These are phyloP conservation scores for Acanthacorydalis orientalis DNA, from an alignment of 2,888 invertebrate species.

Conservation along the genomic window DNA sequence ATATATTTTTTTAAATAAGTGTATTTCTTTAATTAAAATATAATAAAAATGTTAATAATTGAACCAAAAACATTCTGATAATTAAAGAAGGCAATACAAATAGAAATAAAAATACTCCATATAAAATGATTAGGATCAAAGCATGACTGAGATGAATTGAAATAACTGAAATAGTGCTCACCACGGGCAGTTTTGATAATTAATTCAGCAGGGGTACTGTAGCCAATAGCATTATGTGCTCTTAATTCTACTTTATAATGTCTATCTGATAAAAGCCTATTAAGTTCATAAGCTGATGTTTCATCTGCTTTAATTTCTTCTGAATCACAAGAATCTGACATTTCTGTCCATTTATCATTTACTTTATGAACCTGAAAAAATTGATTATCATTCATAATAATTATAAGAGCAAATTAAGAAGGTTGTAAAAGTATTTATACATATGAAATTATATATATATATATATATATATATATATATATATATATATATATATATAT, in stretches of 20 bases:
- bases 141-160: conserved; percentile 2
- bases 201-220: conserved; percentile 58
- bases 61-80: neutral
- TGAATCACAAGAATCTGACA: conserved; percentile 19
- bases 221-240: conserved; percentile 76
- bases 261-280: conserved; percentile 55
- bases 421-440: too few species aligned
- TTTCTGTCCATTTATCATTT: conserved; percentile 45
- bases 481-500: neutral
- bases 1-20: neutral
- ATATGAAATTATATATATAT: too few species aligned
- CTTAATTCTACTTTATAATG: conserved; percentile 69
- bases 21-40: too few species aligned
- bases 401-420: too few species aligned
- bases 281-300: conserved; percentile 49
- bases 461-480: too few species aligned
- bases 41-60: neutral
- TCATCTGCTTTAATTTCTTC: conserved; percentile 15
- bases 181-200: conserved; percentile 75
- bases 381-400: neutral
- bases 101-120: neutral
- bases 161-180: conserved; percentile 33
- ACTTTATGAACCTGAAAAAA: conserved; percentile 42
- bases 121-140: neutral
- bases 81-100: conserved; percentile 3